A percentile compares a stretch with the other conserved stretches of the same genome.
Evolutionary conservation across 2,113 vertebrate species (phyloP).

Genomic region (Eupsittula cactorum): DNA sequence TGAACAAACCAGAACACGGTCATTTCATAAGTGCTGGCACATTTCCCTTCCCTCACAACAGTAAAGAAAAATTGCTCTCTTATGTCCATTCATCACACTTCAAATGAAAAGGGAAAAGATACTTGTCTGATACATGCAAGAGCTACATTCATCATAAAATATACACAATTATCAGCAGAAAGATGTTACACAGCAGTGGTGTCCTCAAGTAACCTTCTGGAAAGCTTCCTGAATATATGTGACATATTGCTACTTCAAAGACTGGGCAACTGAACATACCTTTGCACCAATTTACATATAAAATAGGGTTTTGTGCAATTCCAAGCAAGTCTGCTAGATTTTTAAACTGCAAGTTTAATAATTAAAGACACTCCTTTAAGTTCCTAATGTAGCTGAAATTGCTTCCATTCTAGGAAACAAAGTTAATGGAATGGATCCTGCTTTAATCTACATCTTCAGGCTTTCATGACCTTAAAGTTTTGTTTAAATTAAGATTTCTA

Average conservation of each 20-base stretch:
- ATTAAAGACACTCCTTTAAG: background rate
- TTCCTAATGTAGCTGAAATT: background rate
- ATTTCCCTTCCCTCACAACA: background rate
- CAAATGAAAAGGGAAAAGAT: background rate
- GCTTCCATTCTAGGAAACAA: background rate
- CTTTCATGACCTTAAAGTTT: background rate
- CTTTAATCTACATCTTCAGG: background rate
- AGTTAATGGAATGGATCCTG: background rate
- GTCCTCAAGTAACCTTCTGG: background rate
- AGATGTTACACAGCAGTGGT: background rate
- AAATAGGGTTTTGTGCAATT: background rate
- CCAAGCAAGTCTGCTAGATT: background rate
- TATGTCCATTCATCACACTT: background rate
- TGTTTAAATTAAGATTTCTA: background rate
- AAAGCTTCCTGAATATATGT: background rate
- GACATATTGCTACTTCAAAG: background rate
- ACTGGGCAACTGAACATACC: background rate
- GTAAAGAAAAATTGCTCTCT: background rate
- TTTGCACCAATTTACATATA: background rate
- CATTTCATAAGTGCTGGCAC: background rate
- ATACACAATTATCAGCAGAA: background rate
- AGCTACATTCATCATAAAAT: background rate
- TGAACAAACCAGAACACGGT: background rate
- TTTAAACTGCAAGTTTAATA: conserved; percentile 1
- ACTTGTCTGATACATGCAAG: background rate